Conservation (phyloP, 2,113 vertebrate genomes). For the Cyanoderma ruficeps region DNA sequence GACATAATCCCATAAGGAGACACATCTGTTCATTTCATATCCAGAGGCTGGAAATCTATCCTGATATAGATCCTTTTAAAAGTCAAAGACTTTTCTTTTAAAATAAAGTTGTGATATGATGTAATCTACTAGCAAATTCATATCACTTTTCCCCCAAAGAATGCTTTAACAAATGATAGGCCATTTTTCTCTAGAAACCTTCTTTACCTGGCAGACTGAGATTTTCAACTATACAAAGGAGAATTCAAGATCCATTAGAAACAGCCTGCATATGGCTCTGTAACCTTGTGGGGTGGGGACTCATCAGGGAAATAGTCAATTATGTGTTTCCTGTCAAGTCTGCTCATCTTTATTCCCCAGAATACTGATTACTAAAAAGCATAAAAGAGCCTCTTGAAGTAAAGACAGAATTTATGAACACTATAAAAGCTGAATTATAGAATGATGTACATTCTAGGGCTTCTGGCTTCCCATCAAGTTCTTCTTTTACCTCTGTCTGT, state of each 20-base stretch:
- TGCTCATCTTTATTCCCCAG: not conserved
- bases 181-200: not conserved
- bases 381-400: not conserved
- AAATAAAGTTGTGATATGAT: not conserved
- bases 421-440: constrained; percentile 17
- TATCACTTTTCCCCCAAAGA: not conserved
- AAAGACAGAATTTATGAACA: constrained; percentile 15
- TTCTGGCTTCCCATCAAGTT: not conserved
- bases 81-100: not conserved
- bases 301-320: not conserved
- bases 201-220: not conserved
- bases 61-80: not conserved
- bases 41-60: not conserved
- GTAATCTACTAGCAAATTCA: not conserved
- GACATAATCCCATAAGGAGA: not conserved
- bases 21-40: not conserved
- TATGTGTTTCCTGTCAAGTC: not conserved
- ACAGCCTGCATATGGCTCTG: not conserved
- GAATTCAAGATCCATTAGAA: not conserved
- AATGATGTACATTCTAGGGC: not conserved
- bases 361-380: not conserved
- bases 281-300: not conserved
- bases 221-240: not conserved
- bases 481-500: not conserved
- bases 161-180: not conserved